These are phyloP conservation scores for Pomatostomus ruficeps DNA, from an alignment of 2,113 vertebrate species.

Conservation along the genomic window DNA sequence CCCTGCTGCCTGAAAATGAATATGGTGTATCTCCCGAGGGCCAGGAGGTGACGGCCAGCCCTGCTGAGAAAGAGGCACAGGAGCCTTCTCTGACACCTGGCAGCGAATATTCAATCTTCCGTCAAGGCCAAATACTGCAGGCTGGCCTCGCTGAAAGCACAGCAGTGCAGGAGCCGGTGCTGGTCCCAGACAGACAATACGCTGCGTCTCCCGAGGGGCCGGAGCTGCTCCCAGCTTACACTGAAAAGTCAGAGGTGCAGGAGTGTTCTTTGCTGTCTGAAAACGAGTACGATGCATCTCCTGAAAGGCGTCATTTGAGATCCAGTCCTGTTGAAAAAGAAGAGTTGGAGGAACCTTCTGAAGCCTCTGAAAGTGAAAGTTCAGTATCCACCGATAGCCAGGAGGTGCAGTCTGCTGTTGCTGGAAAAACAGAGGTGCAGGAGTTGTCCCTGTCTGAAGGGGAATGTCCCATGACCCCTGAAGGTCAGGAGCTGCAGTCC, in stretches of 20 bases:
- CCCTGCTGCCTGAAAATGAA: slow-evolving; percentile 60
- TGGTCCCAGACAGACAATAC: slow-evolving; percentile 40
- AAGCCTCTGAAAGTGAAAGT: slow-evolving; percentile 71
- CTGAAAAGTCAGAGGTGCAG: not conserved
- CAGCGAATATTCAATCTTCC: slow-evolving; percentile 13
- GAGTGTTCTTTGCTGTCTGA: slow-evolving; percentile 62
- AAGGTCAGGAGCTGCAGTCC: slow-evolving; percentile 52
- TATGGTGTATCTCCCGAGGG: slow-evolving; percentile 41
- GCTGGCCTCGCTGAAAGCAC: not conserved
- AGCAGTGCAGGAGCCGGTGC: not conserved
- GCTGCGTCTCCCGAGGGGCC: slow-evolving; percentile 34
- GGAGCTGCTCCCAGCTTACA: not conserved
- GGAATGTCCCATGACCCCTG: slow-evolving; percentile 69
- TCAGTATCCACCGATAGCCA: slow-evolving; percentile 72
- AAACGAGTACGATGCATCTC: slow-evolving; percentile 22
- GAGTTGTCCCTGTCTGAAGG: slow-evolving; percentile 75
- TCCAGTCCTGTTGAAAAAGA: slow-evolving; percentile 10
- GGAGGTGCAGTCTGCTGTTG: slow-evolving; percentile 81
- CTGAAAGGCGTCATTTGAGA: not conserved
- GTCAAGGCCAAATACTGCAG: not conserved
- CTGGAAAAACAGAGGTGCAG: slow-evolving; percentile 53
- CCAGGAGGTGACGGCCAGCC: not conserved
- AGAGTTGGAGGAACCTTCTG: slow-evolving; percentile 46
- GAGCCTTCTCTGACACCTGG: not conserved
- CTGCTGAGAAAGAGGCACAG: not conserved